A percentile compares a stretch with the other conserved stretches of the same genome.
These are phyloP conservation scores for Coboldia fuscipes DNA, from an alignment of 1,140 invertebrate genomes.

Conservation along the genomic window DNA sequence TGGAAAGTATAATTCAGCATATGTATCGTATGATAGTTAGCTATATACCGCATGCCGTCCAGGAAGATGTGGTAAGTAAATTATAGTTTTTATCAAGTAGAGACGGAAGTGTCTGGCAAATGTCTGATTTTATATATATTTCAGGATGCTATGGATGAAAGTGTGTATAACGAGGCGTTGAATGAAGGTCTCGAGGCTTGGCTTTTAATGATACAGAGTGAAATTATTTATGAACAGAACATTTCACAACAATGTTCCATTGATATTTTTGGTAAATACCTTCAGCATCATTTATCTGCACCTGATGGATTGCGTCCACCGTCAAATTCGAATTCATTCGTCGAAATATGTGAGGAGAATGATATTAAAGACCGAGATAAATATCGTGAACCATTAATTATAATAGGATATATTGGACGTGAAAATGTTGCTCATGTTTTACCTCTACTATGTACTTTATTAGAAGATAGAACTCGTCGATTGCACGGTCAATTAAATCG, in stretches of 20 bases:
- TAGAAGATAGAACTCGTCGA: constrained; percentile 6
- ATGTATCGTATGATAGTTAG: constrained; percentile 41
- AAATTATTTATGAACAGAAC: constrained; percentile 16
- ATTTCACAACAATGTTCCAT: constrained; percentile 9
- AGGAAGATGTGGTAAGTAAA: constrained; percentile 29
- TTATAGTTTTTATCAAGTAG: too few species aligned
- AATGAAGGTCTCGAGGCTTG: constrained; percentile 47
- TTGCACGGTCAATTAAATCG: constrained; percentile 31
- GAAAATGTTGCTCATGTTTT: constrained; percentile 28
- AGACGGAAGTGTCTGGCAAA: background rate
- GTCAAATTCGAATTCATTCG: constrained; percentile 11
- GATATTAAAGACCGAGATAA: constrained; percentile 46
- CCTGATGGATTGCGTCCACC: constrained; percentile 32
- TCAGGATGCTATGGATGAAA: constrained; percentile 29
- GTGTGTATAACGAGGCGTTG: constrained; percentile 45
- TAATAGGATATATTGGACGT: constrained; percentile 31
- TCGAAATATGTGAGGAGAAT: constrained; percentile 36
- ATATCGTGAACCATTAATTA: constrained; percentile 44
- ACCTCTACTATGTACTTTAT: constrained; percentile 21
- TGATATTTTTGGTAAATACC: constrained; percentile 44
- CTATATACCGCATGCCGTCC: constrained; percentile 37
- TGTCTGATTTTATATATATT: background rate
- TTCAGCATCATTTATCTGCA: constrained; percentile 45
- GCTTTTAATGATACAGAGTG: constrained; percentile 30
- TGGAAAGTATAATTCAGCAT: too few species aligned